A percentile compares a stretch with the other conserved stretches of the same genome.
These are phyloP conservation scores for Hartigia nigra DNA, from an alignment of 2,888 invertebrate species.

Conservation along the genomic window DNA sequence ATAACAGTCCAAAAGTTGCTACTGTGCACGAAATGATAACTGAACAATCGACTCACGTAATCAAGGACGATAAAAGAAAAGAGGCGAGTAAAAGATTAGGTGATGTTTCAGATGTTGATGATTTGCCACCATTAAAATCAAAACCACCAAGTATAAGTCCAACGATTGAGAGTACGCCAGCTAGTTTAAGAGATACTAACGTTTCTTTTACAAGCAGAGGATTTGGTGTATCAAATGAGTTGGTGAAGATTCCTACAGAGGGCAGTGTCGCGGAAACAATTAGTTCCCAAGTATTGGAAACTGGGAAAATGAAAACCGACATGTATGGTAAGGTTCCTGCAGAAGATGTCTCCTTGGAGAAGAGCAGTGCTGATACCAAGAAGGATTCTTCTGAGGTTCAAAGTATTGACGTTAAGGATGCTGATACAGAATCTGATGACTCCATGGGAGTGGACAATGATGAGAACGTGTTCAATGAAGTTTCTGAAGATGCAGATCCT, in stretches of 20 bases:
- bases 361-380: slow-evolving; percentile 6
- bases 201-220: not conserved
- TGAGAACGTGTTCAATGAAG: slow-evolving; percentile 37
- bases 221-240: slow-evolving; percentile 12
- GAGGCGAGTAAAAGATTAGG: slow-evolving; percentile 44
- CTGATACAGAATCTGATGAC: slow-evolving; percentile 44
- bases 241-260: slow-evolving; percentile 17
- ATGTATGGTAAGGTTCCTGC: slow-evolving; percentile 18
- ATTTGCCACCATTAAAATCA: slow-evolving; percentile 47
- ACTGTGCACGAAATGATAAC: slow-evolving; percentile 7
- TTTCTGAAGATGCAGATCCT: slow-evolving; percentile 58
- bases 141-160: slow-evolving; percentile 37
- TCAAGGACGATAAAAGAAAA: slow-evolving; percentile 40
- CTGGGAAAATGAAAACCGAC: slow-evolving; percentile 35
- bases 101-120: slow-evolving; percentile 35
- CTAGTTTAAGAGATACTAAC: not conserved
- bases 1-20: not conserved
- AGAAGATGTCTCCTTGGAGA: slow-evolving; percentile 7
- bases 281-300: slow-evolving; percentile 20
- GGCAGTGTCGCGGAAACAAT: slow-evolving; percentile 37
- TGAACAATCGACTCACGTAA: not conserved
- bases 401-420: slow-evolving; percentile 38
- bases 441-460: slow-evolving; percentile 48
- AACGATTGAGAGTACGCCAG: not conserved
- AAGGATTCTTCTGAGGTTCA: slow-evolving; percentile 37